Percentiles rank a stretch among this genome's conserved stretches.
These are phyloP conservation scores for Ichneumoninae sp. DNA, from an alignment of 2,888 invertebrate genomes.

Conservation along the genomic window DNA sequence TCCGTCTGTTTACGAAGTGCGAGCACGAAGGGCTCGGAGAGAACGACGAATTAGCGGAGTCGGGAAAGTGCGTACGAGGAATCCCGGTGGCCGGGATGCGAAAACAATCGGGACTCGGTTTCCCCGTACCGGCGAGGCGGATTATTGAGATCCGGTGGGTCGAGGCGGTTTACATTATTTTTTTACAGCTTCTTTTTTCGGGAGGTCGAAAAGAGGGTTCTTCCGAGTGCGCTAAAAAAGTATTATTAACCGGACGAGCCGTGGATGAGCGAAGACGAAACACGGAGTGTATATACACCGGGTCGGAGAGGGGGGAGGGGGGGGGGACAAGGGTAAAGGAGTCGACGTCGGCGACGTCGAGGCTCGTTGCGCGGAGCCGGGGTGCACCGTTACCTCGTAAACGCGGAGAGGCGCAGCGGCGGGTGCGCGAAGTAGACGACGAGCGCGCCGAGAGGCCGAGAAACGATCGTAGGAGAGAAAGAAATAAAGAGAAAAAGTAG, in stretches of 20 bases:
- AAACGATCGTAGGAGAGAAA: slow-evolving; percentile 24
- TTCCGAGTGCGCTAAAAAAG: slow-evolving; percentile 38
- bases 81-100: background rate
- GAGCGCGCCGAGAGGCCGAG: slow-evolving; percentile 14
- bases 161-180: too few species aligned
- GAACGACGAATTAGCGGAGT: too few species aligned
- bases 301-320: too few species aligned
- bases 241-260: slow-evolving; percentile 46
- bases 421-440: slow-evolving; percentile 4
- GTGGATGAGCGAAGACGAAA: slow-evolving; percentile 33
- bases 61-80: too few species aligned
- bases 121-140: background rate
- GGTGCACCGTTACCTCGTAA: slow-evolving; percentile 63
- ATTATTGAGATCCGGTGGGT: background rate
- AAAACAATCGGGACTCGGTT: background rate
- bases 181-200: background rate
- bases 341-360: slow-evolving; percentile 1
- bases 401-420: background rate
- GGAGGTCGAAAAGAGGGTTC: background rate
- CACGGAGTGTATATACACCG: background rate
- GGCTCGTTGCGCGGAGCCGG: slow-evolving; percentile 60
- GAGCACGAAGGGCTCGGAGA: background rate
- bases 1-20: background rate
- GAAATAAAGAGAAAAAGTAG: slow-evolving; percentile 30
- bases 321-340: background rate